phyloP scores from a whole-genome alignment of 2,888 invertebrate genomes.

The Lypha dubia region DNA sequence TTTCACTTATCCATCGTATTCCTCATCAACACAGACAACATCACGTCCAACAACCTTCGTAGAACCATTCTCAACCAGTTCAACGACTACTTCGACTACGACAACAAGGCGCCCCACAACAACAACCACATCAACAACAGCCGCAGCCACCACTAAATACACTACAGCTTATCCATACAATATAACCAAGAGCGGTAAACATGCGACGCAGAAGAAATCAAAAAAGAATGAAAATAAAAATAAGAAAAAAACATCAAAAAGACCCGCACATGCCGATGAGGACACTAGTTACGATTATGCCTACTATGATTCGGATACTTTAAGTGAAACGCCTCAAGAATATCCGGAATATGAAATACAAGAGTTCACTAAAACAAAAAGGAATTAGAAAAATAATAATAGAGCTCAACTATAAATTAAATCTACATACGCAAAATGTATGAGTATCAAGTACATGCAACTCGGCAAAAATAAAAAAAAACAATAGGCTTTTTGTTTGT shows the following conservation, averaged over 20 bases:
- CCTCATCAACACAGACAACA: conserved; percentile 65
- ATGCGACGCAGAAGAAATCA: conserved; percentile 74
- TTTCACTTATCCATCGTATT: conserved; percentile 53
- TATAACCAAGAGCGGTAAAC: conserved; percentile 71
- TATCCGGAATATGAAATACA: conserved; percentile 86
- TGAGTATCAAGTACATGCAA: too few relatives aligned
- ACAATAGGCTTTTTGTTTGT: too few relatives aligned
- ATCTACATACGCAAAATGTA: neutral
- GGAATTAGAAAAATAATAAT: conserved; percentile 62
- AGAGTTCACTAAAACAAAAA: conserved; percentile 87
- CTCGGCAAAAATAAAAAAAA: too few relatives aligned
- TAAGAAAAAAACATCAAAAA: conserved; percentile 82
- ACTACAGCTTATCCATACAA: conserved; percentile 75
- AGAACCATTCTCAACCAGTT: conserved; percentile 45
- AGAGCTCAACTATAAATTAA: neutral
- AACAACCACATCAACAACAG: conserved; percentile 72
- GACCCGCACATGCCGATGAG: conserved; percentile 84
- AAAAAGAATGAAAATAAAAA: conserved; percentile 76
- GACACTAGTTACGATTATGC: conserved; percentile 92
- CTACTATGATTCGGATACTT: conserved; percentile 91
- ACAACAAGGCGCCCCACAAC: conserved; percentile 74
- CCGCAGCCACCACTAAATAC: conserved; percentile 69
- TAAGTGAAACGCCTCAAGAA: conserved; percentile 83
- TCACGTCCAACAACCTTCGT: conserved; percentile 37
- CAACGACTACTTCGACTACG: conserved; percentile 74